Evolutionary conservation across 2,113 vertebrate genomes (phyloP).

Genomic region (Podocnemis expansa): DNA sequence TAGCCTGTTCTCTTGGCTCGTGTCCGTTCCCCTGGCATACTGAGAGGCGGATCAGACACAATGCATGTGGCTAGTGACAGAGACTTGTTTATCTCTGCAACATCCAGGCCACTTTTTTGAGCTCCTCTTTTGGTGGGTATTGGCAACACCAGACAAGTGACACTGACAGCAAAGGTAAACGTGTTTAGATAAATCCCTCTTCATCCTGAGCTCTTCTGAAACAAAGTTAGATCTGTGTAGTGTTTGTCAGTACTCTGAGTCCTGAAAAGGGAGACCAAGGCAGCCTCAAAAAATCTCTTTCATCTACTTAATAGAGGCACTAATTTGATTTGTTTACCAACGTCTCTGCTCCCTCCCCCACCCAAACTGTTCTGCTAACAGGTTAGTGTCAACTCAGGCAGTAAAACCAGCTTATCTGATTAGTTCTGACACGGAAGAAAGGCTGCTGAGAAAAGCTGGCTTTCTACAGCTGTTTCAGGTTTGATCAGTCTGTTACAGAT

Average conservation of each 20-base stretch:
- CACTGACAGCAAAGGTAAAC: slow-evolving; percentile 44
- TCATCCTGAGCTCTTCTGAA: slow-evolving; percentile 51
- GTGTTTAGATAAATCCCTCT: slow-evolving; percentile 20
- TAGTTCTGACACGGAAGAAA: slow-evolving; percentile 65
- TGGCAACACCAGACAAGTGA: slow-evolving; percentile 22
- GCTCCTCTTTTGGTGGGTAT: slow-evolving; percentile 6
- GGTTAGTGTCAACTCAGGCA: slow-evolving; percentile 67
- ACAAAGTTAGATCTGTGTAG: slow-evolving; percentile 53
- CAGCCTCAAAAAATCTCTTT: slow-evolving; percentile 42
- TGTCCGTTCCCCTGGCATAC: background rate
- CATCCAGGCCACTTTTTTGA: background rate
- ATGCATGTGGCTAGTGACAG: slow-evolving; percentile 18
- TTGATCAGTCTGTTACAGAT: background rate
- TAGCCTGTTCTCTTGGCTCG: slow-evolving; percentile 36
- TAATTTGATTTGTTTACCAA: slow-evolving; percentile 58
- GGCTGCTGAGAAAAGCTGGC: slow-evolving; percentile 54
- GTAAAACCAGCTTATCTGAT: slow-evolving; percentile 65
- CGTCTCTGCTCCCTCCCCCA: slow-evolving; percentile 47
- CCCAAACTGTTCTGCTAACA: slow-evolving; percentile 60
- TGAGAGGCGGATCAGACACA: slow-evolving; percentile 46
- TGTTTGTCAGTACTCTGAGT: slow-evolving; percentile 56
- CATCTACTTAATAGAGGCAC: slow-evolving; percentile 57
- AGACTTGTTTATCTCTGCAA: slow-evolving; percentile 33
- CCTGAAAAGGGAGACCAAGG: slow-evolving; percentile 50
- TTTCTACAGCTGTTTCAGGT: slow-evolving; percentile 40